Conservation (phyloP, 2,888 invertebrate species). For the Carterocephalus palaemon region DNA sequence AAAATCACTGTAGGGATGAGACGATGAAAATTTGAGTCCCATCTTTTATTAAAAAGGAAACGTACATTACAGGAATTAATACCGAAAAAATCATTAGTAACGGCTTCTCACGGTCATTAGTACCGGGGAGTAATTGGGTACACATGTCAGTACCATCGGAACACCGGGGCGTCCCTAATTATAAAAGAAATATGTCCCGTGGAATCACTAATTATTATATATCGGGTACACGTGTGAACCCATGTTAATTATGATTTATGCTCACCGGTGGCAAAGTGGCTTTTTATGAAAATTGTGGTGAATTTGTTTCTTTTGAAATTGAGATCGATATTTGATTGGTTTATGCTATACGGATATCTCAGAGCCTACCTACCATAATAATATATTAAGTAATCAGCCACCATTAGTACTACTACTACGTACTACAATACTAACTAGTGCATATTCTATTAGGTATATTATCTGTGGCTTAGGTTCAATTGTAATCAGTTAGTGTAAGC, state of each 20-base stretch:
- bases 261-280: conserved; percentile 9
- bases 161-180: conserved; percentile 38
- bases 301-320: conserved; percentile 18
- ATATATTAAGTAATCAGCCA: too few relatives aligned
- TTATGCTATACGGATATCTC: conserved; percentile 14
- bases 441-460: too few relatives aligned
- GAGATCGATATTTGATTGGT: conserved; percentile 10
- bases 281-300: conserved; percentile 14
- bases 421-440: too few relatives aligned
- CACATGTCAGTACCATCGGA: conserved; percentile 35
- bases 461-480: too few relatives aligned
- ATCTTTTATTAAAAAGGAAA: conserved; percentile 23
- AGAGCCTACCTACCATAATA: too few relatives aligned
- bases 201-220: conserved; percentile 39
- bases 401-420: too few relatives aligned
- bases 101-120: conserved; percentile 42
- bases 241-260: conserved; percentile 39
- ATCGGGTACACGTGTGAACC: conserved; percentile 38
- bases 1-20: conserved; percentile 7
- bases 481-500: too few relatives aligned
- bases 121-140: conserved; percentile 39
- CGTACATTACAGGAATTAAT: conserved; percentile 32
- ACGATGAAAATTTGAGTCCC: conserved; percentile 13
- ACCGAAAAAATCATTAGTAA: conserved; percentile 32
- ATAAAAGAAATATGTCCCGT: conserved; percentile 40